Conservation (phyloP, 2,113 vertebrate species). For the Ranitomeya imitator region DNA sequence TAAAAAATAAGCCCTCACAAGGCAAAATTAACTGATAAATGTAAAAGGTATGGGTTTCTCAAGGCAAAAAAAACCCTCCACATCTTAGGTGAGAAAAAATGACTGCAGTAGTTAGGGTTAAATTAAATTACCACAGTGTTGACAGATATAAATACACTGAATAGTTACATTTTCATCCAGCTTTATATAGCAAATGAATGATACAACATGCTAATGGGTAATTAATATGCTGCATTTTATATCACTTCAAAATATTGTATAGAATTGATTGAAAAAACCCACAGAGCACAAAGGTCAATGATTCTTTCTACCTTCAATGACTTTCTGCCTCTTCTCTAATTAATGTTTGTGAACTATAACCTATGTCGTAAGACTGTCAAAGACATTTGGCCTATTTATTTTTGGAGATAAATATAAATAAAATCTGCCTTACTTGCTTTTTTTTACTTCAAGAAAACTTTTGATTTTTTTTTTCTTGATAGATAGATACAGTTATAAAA, state of each 20-base stretch:
- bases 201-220: neutral
- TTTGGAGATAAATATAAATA: neutral
- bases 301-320: constrained; percentile 1
- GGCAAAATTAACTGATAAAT: too few relatives aligned
- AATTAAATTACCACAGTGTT: neutral
- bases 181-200: neutral
- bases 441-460: neutral
- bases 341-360: constrained; percentile 38
- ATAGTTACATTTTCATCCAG: neutral
- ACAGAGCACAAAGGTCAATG: neutral
- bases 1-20: too few relatives aligned
- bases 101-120: neutral
- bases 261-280: neutral
- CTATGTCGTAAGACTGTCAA: constrained; percentile 21
- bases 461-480: neutral
- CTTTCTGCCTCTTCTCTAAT: constrained; percentile 17
- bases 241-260: neutral
- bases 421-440: neutral
- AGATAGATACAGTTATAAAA: neutral
- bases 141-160: neutral
- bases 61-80: too few relatives aligned
- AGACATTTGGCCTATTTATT: constrained; percentile 20
- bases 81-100: too few relatives aligned
- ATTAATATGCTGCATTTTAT: neutral
- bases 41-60: too few relatives aligned